Conservation (phyloP, 2,113 vertebrate species). For the Oxyruncus cristatus region DNA sequence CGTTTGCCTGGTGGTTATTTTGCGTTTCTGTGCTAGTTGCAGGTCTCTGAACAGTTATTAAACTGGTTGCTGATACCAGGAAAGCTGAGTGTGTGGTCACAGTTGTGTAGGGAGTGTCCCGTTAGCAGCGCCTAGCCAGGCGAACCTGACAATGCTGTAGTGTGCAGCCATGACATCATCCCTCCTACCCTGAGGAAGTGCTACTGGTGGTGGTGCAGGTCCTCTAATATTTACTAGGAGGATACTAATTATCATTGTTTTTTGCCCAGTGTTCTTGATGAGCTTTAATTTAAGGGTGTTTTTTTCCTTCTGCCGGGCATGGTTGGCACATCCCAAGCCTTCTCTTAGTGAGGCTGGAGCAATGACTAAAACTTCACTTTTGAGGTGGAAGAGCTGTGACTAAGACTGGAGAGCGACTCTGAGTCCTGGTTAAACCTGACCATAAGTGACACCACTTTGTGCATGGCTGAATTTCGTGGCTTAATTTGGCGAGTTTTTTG, state of each 20-base stretch:
- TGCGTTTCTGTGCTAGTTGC: conserved; percentile 56
- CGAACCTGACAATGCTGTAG: conserved; percentile 52
- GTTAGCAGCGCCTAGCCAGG: conserved; percentile 57
- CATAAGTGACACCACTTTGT: not conserved
- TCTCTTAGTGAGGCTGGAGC: not conserved
- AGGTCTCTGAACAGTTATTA: conserved; percentile 56
- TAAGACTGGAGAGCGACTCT: not conserved
- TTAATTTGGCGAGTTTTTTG: not conserved
- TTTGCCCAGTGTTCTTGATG: not conserved
- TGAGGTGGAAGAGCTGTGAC: not conserved
- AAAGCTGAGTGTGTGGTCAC: conserved; percentile 56
- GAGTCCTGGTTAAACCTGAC: not conserved
- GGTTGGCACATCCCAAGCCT: not conserved
- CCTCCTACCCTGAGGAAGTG: conserved; percentile 67
- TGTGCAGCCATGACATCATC: conserved; percentile 64
- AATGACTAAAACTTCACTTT: not conserved
- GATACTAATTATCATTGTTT: not conserved
- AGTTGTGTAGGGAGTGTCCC: conserved; percentile 61
- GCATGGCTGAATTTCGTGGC: not conserved
- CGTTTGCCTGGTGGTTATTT: not conserved
- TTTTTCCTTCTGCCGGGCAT: not conserved
- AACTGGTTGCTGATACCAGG: conserved; percentile 61
- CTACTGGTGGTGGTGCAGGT: conserved; percentile 42
- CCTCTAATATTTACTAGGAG: conserved; percentile 35
- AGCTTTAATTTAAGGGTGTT: not conserved